phyloP scores from a whole-genome alignment of 2,888 invertebrate species.

The Amaurobius ferox region DNA sequence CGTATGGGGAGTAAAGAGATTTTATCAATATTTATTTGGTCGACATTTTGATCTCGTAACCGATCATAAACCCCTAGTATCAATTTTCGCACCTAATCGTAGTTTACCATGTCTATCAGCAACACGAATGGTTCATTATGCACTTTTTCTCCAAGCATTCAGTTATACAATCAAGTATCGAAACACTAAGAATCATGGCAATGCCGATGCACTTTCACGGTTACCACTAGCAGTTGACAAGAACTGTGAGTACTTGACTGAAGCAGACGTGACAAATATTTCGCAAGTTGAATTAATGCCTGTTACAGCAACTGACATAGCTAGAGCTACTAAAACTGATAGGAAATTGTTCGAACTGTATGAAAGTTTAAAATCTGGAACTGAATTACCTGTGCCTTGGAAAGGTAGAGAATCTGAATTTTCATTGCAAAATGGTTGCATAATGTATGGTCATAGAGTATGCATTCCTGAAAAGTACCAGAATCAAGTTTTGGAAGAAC shows the following conservation, averaged over 20 bases:
- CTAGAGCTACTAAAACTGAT: constrained; percentile 52
- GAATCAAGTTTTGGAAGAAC: constrained; percentile 26
- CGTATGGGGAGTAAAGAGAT: constrained; percentile 76
- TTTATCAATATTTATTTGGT: constrained; percentile 76
- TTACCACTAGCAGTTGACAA: constrained; percentile 49
- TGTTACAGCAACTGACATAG: constrained; percentile 52
- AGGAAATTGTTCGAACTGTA: constrained; percentile 54
- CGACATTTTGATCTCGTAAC: constrained; percentile 72
- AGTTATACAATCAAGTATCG: constrained; percentile 54
- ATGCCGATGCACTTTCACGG: constrained; percentile 52
- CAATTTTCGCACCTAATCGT: constrained; percentile 75
- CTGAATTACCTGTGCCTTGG: constrained; percentile 46
- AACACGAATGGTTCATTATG: constrained; percentile 58
- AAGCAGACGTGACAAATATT: constrained; percentile 53
- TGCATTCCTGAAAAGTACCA: constrained; percentile 49
- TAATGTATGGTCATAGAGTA: constrained; percentile 54
- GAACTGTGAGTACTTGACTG: constrained; percentile 48
- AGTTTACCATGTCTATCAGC: constrained; percentile 55
- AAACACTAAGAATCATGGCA: constrained; percentile 52
- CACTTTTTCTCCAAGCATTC: constrained; percentile 49
- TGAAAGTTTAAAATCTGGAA: constrained; percentile 48
- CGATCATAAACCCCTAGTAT: constrained; percentile 27
- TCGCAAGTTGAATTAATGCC: constrained; percentile 50
- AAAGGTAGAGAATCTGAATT: constrained; percentile 53
- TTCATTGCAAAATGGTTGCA: constrained; percentile 52